Percentiles rank a stretch among this genome's conserved stretches.
These are phyloP conservation scores for Tadarida brasiliensis DNA, from an alignment of 2,797 vertebrate species.

Conservation along the genomic window DNA sequence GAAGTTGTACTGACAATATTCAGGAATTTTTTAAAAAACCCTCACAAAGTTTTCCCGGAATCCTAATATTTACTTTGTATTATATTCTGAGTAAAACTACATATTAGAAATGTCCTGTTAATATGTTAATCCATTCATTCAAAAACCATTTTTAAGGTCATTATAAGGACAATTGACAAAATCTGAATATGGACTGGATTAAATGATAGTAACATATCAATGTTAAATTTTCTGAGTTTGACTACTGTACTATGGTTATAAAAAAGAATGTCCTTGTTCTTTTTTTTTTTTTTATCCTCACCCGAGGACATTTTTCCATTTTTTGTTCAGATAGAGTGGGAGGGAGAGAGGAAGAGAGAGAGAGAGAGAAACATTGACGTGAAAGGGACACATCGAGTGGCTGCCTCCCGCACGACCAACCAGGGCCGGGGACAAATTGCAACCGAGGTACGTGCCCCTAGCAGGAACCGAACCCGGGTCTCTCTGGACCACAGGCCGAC, in stretches of 20 bases:
- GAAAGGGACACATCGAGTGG: no score
- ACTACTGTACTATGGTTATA: background rate
- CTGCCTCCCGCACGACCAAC: no score
- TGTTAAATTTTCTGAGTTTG: conserved; percentile 5
- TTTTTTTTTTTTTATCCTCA: no score
- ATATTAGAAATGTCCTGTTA: background rate
- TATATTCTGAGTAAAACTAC: background rate
- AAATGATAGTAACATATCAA: background rate
- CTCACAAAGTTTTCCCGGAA: background rate
- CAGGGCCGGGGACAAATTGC: no score
- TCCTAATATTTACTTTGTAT: background rate
- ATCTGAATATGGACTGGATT: background rate
- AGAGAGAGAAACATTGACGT: no score
- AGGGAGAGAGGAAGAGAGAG: no score
- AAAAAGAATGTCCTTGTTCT: background rate
- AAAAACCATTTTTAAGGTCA: background rate
- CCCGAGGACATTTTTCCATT: no score
- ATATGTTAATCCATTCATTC: background rate
- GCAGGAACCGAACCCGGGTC: no score
- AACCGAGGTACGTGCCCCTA: no score
- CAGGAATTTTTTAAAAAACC: background rate
- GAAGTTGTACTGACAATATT: conserved; percentile 16
- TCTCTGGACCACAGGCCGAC: no score
- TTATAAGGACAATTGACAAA: background rate
- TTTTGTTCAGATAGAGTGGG: no score